A percentile compares a stretch with the other conserved stretches of the same genome.
Conservation (phyloP, 2,888 invertebrate species). For the Eumerus sabulonum region DNA sequence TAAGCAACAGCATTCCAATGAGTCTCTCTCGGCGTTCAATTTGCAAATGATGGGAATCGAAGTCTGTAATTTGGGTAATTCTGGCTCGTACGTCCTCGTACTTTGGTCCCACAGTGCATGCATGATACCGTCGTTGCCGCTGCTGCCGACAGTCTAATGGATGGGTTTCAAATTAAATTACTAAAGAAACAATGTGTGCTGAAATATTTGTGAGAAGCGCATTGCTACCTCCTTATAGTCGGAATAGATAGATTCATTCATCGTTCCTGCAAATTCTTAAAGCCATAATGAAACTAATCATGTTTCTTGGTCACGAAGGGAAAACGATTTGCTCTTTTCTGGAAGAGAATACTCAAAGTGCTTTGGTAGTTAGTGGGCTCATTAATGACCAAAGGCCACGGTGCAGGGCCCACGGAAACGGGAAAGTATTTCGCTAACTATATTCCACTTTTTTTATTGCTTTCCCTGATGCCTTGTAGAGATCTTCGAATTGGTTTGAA, state of each 20-base stretch:
- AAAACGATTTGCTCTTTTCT: slow-evolving; percentile 10
- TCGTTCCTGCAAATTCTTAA: slow-evolving; percentile 35
- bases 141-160: slow-evolving; percentile 26
- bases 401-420: slow-evolving; percentile 23
- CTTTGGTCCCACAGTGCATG: not conserved
- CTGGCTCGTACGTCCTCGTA: slow-evolving; percentile 8
- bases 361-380: too few relatives aligned
- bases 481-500: slow-evolving; percentile 12
- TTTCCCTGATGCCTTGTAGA: slow-evolving; percentile 7
- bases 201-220: slow-evolving; percentile 25
- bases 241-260: slow-evolving; percentile 15
- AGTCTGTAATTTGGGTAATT: slow-evolving; percentile 54
- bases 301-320: slow-evolving; percentile 21
- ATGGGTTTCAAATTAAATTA: slow-evolving; percentile 35
- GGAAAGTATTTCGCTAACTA: slow-evolving; percentile 25
- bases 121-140: not conserved
- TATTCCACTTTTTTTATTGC: too few relatives aligned
- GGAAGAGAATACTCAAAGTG: slow-evolving; percentile 16
- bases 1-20: slow-evolving; percentile 23
- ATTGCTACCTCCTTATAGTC: slow-evolving; percentile 2
- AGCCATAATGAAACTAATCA: slow-evolving; percentile 37
- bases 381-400: slow-evolving; percentile 22
- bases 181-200: slow-evolving; percentile 32
- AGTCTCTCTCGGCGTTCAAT: slow-evolving; percentile 24
- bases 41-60: slow-evolving; percentile 47